A percentile compares a stretch with the other conserved stretches of the same genome.
Evolutionary conservation across 2,113 vertebrate species (phyloP).

Genomic region (Pterocles gutturalis): DNA sequence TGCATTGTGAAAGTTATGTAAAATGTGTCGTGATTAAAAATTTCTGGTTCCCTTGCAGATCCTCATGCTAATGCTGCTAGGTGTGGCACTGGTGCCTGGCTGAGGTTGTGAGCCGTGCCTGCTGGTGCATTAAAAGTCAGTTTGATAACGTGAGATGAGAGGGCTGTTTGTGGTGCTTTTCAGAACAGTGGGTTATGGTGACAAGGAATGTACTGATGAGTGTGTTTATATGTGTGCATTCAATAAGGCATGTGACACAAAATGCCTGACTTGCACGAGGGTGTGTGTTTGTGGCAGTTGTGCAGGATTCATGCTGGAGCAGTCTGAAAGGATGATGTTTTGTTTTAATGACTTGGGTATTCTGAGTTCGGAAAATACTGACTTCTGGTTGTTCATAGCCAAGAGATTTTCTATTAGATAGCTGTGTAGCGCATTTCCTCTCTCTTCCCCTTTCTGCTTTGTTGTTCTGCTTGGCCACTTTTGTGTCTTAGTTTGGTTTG

Average conservation of each 20-base stretch:
- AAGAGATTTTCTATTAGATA: background rate
- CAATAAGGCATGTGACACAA: rapidly evolving
- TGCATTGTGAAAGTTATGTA: rapidly evolving
- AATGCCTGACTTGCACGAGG: background rate
- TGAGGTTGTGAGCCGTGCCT: background rate
- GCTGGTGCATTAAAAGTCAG: background rate
- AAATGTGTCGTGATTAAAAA: background rate
- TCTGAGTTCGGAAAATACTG: background rate
- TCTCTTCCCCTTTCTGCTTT: background rate
- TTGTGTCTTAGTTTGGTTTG: background rate
- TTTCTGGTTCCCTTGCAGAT: background rate
- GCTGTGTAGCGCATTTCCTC: rapidly evolving
- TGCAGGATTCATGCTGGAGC: background rate
- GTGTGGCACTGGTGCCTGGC: background rate
- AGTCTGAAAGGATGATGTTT: background rate
- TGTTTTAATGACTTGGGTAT: background rate
- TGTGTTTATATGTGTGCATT: background rate
- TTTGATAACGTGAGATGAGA: background rate
- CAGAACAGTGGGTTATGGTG: background rate
- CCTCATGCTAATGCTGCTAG: background rate
- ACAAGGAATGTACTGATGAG: background rate
- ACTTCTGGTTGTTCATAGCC: rapidly evolving
- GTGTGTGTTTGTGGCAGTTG: background rate
- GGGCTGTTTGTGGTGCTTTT: background rate
- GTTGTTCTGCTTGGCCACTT: background rate